Base-by-base conservation (phyloP, 1,140 invertebrate genomes). In the Tetragonula clypearis region DNA sequence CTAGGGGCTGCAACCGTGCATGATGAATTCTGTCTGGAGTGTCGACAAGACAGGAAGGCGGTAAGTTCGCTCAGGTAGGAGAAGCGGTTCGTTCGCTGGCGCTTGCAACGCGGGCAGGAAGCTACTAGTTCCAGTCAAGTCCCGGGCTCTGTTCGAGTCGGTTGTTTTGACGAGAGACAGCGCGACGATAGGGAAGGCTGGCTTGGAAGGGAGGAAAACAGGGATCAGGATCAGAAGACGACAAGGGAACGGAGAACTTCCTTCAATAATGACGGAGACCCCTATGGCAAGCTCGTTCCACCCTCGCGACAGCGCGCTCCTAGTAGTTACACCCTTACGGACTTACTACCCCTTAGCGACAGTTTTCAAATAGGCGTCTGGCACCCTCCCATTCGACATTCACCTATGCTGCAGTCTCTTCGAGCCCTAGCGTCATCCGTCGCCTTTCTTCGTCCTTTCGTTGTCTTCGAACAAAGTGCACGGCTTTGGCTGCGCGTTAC, bases 221-320 rank as follows among this genome's bases (percentile, higher is more conserved):
- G 82, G 58, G 71, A 91, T 90, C 83, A 82, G 89, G 83, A 91
- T 91, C 86, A 86, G 58, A 79, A 90, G 79, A 88, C 83, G 75
- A 79, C 86, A 77, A 87, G 82, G 86, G 75, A 62, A 77, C 62
- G 68, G 72, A 68, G 75, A 88, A 91, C 82, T 92, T 87, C 85
- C 89, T 92, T 90, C 81, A 90, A 92, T 92, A 92, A 92, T 90
- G 86, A 90, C 85, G 89, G 76, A 87, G 90, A 82, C 87, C 86
- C 86, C 86, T 82, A 87, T 89, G 82, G 74, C 90, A 83, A 84
- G 62, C 77, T 85, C 75, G 87, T 91, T 91, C 92, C 88, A 93
- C 86, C 92, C 93, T 94, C 93, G 90, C 91, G 91, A 93, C 92
- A 90, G 66, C 91, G 90, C 87, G 88, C 84, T 85, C 91, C 85